Percentiles rank a stretch among this genome's conserved stretches.
Conservation (phyloP, 2,888 invertebrate species). For the Lamellibrachia columna region DNA sequence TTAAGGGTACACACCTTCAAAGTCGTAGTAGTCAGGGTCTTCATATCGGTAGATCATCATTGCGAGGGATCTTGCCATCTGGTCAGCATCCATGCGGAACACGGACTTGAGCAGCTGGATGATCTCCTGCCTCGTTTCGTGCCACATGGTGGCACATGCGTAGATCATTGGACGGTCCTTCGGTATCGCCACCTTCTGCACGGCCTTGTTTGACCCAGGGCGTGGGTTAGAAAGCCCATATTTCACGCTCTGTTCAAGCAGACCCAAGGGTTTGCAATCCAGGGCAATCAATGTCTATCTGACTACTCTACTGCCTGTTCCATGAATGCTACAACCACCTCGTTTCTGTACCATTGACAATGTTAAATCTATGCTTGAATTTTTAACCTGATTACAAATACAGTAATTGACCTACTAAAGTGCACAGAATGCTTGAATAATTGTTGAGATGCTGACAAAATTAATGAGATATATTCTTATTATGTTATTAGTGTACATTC, state of each 20-base stretch:
- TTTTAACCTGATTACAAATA: too few species aligned
- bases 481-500: too few species aligned
- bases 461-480: too few species aligned
- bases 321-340: too few species aligned
- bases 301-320: too few species aligned
- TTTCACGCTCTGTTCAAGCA: neutral
- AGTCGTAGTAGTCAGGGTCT: conserved; percentile 87
- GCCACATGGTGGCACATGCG: conserved; percentile 66
- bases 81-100: conserved; percentile 83
- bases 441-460: too few species aligned
- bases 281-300: too few species aligned
- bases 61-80: conserved; percentile 83
- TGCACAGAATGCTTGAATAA: too few species aligned
- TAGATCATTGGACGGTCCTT: conserved; percentile 54
- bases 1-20: conserved; percentile 61
- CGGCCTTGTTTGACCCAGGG: neutral
- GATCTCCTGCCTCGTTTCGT: conserved; percentile 63
- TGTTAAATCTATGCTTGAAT: too few species aligned
- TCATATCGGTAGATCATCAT: conserved; percentile 82
- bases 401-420: too few species aligned
- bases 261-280: too few species aligned
- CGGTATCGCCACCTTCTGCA: neutral
- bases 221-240: neutral
- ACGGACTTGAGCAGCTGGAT: conserved; percentile 62
- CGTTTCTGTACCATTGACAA: too few species aligned